These are phyloP conservation scores for Caenorhabditis sinica DNA, from an alignment of 2,888 invertebrate species.

Conservation along the genomic window DNA sequence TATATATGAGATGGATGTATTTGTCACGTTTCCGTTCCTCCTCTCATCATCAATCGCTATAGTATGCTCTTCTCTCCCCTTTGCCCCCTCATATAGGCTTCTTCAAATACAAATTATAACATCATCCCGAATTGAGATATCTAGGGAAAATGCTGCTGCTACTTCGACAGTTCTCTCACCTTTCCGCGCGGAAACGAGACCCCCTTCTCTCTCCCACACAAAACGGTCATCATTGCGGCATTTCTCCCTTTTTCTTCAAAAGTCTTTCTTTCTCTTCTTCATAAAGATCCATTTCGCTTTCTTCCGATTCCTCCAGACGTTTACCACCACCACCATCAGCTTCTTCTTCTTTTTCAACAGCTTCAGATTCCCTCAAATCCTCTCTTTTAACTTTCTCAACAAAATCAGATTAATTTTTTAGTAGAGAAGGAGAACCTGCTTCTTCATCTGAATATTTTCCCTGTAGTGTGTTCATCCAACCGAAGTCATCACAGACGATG, in stretches of 20 bases:
- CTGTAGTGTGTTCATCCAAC: slow-evolving; percentile 47
- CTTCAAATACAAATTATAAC: slow-evolving; percentile 41
- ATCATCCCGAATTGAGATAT: slow-evolving; percentile 22
- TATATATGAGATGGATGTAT: slow-evolving; percentile 19
- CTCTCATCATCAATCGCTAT: background rate
- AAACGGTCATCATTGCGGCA: slow-evolving; percentile 37
- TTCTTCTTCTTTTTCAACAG: slow-evolving; percentile 25
- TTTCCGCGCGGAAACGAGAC: slow-evolving; percentile 32
- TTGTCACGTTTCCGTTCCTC: slow-evolving; percentile 32
- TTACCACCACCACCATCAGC: slow-evolving; percentile 13
- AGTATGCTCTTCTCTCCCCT: slow-evolving; percentile 29
- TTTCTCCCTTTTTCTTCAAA: slow-evolving; percentile 19
- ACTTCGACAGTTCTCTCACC: slow-evolving; percentile 44
- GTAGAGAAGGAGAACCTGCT: slow-evolving; percentile 7
- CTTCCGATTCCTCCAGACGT: slow-evolving; percentile 9
- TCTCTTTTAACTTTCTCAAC: slow-evolving; percentile 18
- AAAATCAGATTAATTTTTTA: slow-evolving; percentile 27
- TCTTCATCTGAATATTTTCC: slow-evolving; percentile 19
- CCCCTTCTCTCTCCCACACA: background rate
- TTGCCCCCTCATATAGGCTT: slow-evolving; percentile 5
- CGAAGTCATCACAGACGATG: slow-evolving; percentile 37
- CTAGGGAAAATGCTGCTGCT: too few species aligned
- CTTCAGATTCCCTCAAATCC: background rate
- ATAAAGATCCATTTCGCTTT: slow-evolving; percentile 41
- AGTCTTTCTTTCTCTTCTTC: slow-evolving; percentile 3